Base-by-base conservation (phyloP, 2,113 vertebrate genomes). In the Solea senegalensis region DNA sequence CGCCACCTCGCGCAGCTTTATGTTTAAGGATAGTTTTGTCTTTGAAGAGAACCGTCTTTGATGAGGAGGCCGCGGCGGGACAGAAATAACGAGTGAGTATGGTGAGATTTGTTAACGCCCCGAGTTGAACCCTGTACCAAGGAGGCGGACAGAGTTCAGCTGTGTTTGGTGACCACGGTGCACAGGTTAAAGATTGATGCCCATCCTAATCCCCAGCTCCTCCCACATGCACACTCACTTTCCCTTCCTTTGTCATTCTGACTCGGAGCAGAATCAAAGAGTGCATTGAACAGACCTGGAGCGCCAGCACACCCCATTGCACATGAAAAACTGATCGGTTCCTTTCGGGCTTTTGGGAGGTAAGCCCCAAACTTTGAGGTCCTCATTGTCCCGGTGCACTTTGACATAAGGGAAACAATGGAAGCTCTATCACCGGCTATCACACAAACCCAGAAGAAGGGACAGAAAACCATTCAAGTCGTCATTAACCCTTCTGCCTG, bases 141-240 rank as follows among this genome's bases (percentile, higher is more conserved):
- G 71, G 60, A 78, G 77, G 77, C 52, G 43, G 71, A 70, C 61
- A 66, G 58, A 64, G 64, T 45, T 58, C 72, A 72, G 78, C 71
- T 82, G 64, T 82, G 77, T 80, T 78, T 74, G 82, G 67, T 64
- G 69, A 74, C 64, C 74, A 10, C 60, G 51, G 76, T 52, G 58
- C 78, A 59, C 87, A 90, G 87, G 91, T 92, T 90, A 88, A 88
- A 88, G 86, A 91, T 83, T 88, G 82, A 89, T 85, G 70, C 72
- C 73, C 43, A 76, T 64, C 64, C 74, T 76, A 85, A 86, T 84
- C 86, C 69, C 63, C 80, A n/a, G 73, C 88, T 77, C 85, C 88
- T 82, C 87, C 81, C 83, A 87, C 85, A 80, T 43, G 44, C 39
- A 70, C 80, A 76, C 80, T 67, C 88, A 76, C 86, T 70, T 82